Base-by-base conservation (phyloP, 1,140 invertebrate species). In the Temnothorax longispinosus region DNA sequence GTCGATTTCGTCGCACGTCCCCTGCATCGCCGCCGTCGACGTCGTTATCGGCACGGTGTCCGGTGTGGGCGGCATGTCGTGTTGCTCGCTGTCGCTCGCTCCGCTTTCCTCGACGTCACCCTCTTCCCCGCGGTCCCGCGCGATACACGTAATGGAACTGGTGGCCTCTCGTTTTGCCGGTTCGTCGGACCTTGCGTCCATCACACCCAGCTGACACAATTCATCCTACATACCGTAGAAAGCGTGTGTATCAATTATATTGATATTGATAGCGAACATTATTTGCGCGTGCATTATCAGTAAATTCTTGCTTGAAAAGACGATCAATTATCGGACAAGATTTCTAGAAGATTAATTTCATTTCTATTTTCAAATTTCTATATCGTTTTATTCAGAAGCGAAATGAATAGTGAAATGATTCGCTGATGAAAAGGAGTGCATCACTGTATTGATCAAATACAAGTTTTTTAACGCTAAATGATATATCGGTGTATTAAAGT, bases 21-120 rank as follows among this genome's bases (percentile, higher is more conserved):
- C 88, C 54, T 93, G 92, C 88, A 93, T 92, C 35, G 90, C 86
- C 38, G 89, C 85, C 87, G 92, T 92, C 32, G 92, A 90, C 41
- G 89, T 91, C 44, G 93, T 91, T 88, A 93, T 91, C 60, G 93
- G 90, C 65, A 93, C 92, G 50, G 93, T 92, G 69, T 94, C 92
- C 10, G 93, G 93, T 72, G 91, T 95, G 21, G 94, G 95, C 84
- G 94, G 93, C 95, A 95, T 95, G 41, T 91, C 89, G 91, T 92
- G 78, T 44, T 87, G 87, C 41, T 92, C 92, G 65, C 91, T 92
- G 38, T 92, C 90, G 56, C 88, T 91, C 15, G 65, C 50, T 3
- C 74, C 90, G 76, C 72, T 90, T 54, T 94, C 93, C 82, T 94
- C 93, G 52, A 94, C 90, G 44, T 94, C 94, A 62, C 91, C 94